Conservation (phyloP, 2,888 invertebrate genomes). For the Sinentomon sp. region DNA sequence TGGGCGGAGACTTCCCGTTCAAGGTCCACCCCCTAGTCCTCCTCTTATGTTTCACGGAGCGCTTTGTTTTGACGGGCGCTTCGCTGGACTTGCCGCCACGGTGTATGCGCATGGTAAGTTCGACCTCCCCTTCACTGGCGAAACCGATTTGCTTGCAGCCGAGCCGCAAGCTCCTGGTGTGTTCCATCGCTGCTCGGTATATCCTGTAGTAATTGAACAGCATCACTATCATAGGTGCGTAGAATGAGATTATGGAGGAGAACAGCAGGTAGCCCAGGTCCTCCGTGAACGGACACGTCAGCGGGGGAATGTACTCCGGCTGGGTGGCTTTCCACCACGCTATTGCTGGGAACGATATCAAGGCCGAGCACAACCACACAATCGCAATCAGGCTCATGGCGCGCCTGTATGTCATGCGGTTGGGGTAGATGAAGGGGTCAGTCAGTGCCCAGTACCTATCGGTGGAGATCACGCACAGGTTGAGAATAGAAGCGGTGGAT, state of each 20-base stretch:
- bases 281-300: slow-evolving; percentile 85
- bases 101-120: slow-evolving; percentile 72
- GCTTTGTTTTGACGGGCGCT: too few species aligned
- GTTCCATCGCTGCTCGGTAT: slow-evolving; percentile 73
- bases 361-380: slow-evolving; percentile 88
- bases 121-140: slow-evolving; percentile 34
- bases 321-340: slow-evolving; percentile 80
- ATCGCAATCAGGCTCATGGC: slow-evolving; percentile 67
- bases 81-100: slow-evolving; percentile 47
- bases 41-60: slow-evolving; percentile 9
- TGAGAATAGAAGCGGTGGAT: slow-evolving; percentile 88
- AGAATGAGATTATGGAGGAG: slow-evolving; percentile 92
- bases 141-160: slow-evolving; percentile 46
- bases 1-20: slow-evolving; percentile 19
- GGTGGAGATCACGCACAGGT: slow-evolving; percentile 83
- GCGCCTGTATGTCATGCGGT: slow-evolving; percentile 64
- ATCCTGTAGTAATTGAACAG: slow-evolving; percentile 92
- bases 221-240: slow-evolving; percentile 86
- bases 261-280: slow-evolving; percentile 86
- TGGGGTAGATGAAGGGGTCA: slow-evolving; percentile 90
- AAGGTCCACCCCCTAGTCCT: slow-evolving; percentile 28
- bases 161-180: slow-evolving; percentile 62
- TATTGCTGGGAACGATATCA: slow-evolving; percentile 94
- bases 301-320: slow-evolving; percentile 38
- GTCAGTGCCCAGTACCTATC: slow-evolving; percentile 98